phyloP scores from a whole-genome alignment of 2,113 vertebrate genomes.

The Reinhardtius hippoglossoides region DNA sequence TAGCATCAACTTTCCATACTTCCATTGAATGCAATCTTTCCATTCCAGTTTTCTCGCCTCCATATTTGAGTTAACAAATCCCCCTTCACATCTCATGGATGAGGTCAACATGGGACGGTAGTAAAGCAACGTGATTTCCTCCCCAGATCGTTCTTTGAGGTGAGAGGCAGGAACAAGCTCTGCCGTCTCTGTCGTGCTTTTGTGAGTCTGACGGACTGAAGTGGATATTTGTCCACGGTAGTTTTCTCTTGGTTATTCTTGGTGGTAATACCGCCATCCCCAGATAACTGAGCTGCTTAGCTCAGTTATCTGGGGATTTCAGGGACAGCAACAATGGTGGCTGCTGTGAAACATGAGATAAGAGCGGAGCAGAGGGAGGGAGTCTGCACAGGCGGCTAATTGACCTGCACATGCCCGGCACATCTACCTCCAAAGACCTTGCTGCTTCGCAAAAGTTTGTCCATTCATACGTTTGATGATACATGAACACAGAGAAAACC shows the following conservation, averaged over 20 bases:
- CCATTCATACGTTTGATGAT: constrained; percentile 10
- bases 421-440: constrained; percentile 29
- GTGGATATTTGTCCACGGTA: not conserved
- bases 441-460: constrained; percentile 22
- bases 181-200: not conserved
- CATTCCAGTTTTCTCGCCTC: not conserved
- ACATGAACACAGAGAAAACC: constrained; percentile 5
- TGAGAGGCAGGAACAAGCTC: not conserved
- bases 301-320: constrained; percentile 24
- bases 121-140: too few species aligned
- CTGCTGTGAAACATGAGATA: constrained; percentile 40
- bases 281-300: too few species aligned
- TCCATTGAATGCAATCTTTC: not conserved
- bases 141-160: too few species aligned
- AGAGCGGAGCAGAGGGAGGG: constrained; percentile 15
- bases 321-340: constrained; percentile 24
- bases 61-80: too few species aligned
- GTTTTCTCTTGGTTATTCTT: constrained; percentile 8
- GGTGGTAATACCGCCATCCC: constrained; percentile 10
- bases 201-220: not conserved
- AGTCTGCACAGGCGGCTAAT: constrained; percentile 29
- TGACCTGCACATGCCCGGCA: constrained; percentile 33
- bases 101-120: too few species aligned
- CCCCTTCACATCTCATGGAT: too few species aligned
- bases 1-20: not conserved